Evolutionary conservation across 2,888 invertebrate genomes (phyloP).

Genomic region (Allygus modestus): DNA sequence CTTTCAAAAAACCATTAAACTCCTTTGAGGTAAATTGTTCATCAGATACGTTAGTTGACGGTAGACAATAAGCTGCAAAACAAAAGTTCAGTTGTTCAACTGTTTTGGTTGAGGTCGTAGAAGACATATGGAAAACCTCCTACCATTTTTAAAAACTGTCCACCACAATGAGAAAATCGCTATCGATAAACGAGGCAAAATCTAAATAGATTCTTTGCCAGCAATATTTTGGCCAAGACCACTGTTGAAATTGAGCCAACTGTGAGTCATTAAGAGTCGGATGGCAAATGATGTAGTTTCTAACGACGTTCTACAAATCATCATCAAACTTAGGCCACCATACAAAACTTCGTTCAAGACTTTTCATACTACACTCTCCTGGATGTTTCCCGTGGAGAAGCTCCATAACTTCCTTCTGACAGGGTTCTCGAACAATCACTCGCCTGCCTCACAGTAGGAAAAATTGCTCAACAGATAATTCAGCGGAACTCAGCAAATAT

Average conservation of each 20-base stretch:
- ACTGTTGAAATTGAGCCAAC: constrained; percentile 67
- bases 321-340: constrained; percentile 45
- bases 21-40: constrained; percentile 18
- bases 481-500: constrained; percentile 1
- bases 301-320: constrained; percentile 47
- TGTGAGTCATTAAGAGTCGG: constrained; percentile 64
- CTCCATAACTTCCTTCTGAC: not conserved
- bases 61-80: not conserved
- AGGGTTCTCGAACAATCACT: constrained; percentile 18
- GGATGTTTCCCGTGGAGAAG: constrained; percentile 8
- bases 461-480: constrained; percentile 11
- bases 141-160: constrained; percentile 65
- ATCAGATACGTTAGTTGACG: constrained; percentile 3
- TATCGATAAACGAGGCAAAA: not conserved
- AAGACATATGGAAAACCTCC: constrained; percentile 57
- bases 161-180: constrained; percentile 54
- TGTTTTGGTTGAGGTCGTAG: not conserved
- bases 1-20: constrained; percentile 53
- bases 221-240: constrained; percentile 12
- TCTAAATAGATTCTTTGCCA: constrained; percentile 45
- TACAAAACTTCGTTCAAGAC: constrained; percentile 25
- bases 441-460: constrained; percentile 25
- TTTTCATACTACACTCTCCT: constrained; percentile 12
- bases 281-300: constrained; percentile 62
- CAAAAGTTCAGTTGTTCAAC: not conserved